A percentile compares a stretch with the other conserved stretches of the same genome.
Conservation (phyloP, 30 jellyfish, hydroid and myxozoan species). For the Hydractinia symbiolongicarpus region DNA sequence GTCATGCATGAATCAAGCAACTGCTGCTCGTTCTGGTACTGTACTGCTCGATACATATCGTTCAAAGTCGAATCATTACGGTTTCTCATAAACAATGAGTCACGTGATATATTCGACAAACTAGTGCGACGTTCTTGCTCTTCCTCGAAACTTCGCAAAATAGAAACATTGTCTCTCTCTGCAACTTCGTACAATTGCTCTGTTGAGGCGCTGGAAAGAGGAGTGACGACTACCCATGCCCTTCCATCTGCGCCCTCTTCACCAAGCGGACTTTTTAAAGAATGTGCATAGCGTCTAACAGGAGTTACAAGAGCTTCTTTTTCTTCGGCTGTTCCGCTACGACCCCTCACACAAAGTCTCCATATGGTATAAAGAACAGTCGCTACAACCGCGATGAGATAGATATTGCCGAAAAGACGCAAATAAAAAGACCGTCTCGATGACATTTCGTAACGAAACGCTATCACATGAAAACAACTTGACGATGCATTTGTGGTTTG, state of each 20-base stretch:
- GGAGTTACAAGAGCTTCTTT: not conserved
- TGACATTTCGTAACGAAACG: slow-evolving; percentile 29
- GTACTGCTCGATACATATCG: slow-evolving; percentile 18
- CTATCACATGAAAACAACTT: slow-evolving; percentile 33
- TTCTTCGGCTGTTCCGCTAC: not conserved
- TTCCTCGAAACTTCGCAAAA: not conserved
- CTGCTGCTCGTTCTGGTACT: slow-evolving; percentile 47
- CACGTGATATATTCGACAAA: not conserved
- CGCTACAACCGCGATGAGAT: slow-evolving; percentile 10
- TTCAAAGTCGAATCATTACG: slow-evolving; percentile 28
- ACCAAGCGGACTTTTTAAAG: slow-evolving; percentile 23
- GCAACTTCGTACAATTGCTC: slow-evolving; percentile 12
- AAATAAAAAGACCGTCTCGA: slow-evolving; percentile 49
- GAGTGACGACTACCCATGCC: slow-evolving; percentile 32
- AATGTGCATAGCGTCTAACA: slow-evolving; percentile 15
- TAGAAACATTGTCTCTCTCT: slow-evolving; percentile 19
- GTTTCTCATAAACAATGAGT: slow-evolving; percentile 17
- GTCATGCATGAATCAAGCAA: slow-evolving; percentile 67
- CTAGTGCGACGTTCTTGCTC: not conserved
- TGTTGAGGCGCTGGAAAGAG: slow-evolving; percentile 8
- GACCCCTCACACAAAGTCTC: slow-evolving; percentile 34
- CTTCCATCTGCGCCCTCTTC: slow-evolving; percentile 22
- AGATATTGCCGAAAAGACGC: slow-evolving; percentile 58
- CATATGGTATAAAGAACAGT: slow-evolving; percentile 51
- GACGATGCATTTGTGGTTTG: not conserved